Evolutionary conservation across 2,888 invertebrate species (phyloP).

Genomic region (Eristalinus sepulchralis): DNA sequence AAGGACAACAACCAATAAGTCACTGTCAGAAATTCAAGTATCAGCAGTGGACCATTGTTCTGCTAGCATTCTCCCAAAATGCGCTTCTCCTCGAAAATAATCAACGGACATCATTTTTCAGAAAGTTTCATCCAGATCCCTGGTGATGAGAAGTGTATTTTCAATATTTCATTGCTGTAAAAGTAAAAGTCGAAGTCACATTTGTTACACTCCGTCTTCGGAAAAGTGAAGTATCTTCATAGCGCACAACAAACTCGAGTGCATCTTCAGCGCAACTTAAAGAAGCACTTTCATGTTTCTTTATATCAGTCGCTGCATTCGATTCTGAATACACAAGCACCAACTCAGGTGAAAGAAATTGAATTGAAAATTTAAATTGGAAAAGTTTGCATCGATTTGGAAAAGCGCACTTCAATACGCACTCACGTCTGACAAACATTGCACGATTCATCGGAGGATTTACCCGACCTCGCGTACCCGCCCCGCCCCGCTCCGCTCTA

Average conservation of each 20-base stretch:
- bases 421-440: constrained; percentile 9
- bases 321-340: constrained; percentile 24
- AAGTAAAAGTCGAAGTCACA: not conserved
- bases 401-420: constrained; percentile 23
- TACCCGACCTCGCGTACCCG: not conserved
- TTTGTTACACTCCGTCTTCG: not conserved
- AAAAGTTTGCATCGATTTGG: constrained; percentile 67
- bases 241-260: not conserved
- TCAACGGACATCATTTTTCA: too few relatives aligned
- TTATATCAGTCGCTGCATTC: constrained; percentile 10
- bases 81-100: too few relatives aligned
- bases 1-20: too few relatives aligned
- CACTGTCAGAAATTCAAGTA: too few relatives aligned
- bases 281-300: constrained; percentile 35
- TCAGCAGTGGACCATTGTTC: too few relatives aligned
- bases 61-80: too few relatives aligned
- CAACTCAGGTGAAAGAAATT: constrained; percentile 59
- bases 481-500: not conserved
- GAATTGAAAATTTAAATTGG: constrained; percentile 71
- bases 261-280: not conserved
- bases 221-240: not conserved
- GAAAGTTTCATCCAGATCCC: too few relatives aligned
- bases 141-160: too few relatives aligned
- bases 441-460: not conserved
- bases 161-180: not conserved